These are phyloP conservation scores for Lanius ludovicianus DNA, from an alignment of 2,113 vertebrate genomes.

Conservation along the genomic window DNA sequence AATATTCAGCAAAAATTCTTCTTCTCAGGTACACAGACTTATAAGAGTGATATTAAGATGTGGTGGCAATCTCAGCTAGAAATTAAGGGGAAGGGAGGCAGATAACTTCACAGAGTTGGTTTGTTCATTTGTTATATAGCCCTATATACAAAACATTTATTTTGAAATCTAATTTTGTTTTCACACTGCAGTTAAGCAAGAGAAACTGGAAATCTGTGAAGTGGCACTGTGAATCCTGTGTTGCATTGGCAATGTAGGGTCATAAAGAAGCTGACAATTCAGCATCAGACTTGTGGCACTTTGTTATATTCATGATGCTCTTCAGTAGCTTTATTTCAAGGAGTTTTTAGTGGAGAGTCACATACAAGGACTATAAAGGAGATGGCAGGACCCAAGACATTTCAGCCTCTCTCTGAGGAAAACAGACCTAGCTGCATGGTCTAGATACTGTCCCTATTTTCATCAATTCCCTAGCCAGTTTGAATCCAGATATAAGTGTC, in stretches of 20 bases:
- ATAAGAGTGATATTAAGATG: neutral
- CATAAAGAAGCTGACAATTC: neutral
- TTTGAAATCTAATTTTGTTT: neutral
- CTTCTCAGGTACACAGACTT: neutral
- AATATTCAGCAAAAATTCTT: neutral
- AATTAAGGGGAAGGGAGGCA: neutral
- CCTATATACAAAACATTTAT: neutral
- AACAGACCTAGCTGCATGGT: constrained; percentile 40
- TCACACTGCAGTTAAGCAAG: neutral
- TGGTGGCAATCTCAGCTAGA: neutral
- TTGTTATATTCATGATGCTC: neutral
- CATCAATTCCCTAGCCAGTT: constrained; percentile 45
- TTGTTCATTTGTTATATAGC: neutral
- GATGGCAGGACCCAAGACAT: constrained; percentile 25
- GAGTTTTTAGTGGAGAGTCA: constrained; percentile 12
- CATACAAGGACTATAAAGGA: constrained; percentile 24
- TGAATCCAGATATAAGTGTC: constrained; percentile 61
- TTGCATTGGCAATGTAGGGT: neutral
- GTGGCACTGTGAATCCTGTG: neutral
- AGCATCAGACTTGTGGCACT: neutral
- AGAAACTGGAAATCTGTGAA: neutral
- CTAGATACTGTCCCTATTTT: constrained; percentile 63
- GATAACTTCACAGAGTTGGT: neutral
- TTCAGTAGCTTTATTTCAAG: constrained; percentile 50
- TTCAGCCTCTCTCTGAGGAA: constrained; percentile 40